Conservation (phyloP, 1,140 invertebrate species). For the Sitobion miscanthi region DNA sequence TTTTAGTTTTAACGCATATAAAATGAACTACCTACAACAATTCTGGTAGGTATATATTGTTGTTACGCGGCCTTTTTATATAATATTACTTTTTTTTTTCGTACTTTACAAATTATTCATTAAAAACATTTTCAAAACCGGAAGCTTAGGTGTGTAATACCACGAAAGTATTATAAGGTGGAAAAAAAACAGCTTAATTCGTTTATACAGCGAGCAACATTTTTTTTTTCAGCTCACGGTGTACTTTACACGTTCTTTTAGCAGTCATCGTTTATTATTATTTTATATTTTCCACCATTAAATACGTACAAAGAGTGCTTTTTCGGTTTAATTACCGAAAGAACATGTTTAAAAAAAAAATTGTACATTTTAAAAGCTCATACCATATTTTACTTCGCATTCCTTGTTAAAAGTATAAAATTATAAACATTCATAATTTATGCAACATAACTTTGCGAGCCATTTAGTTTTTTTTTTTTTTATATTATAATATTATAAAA, state of each 20-base stretch:
- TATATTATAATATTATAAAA: neutral
- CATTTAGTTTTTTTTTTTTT: neutral
- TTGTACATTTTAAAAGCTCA: constrained; percentile 13
- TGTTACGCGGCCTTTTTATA: neutral
- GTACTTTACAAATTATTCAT: constrained; percentile 18
- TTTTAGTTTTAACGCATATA: neutral
- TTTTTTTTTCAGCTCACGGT: constrained; percentile 3
- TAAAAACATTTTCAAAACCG: constrained; percentile 34
- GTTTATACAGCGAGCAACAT: neutral
- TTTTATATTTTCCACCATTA: neutral
- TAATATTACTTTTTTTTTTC: neutral
- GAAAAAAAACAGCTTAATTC: constrained; percentile 24
- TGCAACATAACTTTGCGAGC: neutral
- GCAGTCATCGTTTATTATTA: constrained; percentile 31
- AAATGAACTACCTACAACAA: neutral
- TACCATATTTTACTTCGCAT: neutral
- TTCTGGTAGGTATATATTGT: neutral
- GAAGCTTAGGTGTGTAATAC: constrained; percentile 31
- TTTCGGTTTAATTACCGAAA: constrained; percentile 31
- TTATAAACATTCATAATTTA: neutral
- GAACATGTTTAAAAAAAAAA: constrained; percentile 9
- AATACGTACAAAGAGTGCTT: constrained; percentile 9
- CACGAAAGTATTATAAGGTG: neutral
- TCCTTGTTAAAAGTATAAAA: neutral
- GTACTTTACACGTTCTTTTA: constrained; percentile 20